These are phyloP conservation scores for Ibidorhyncha struthersii DNA, from an alignment of 2,113 vertebrate species.

Conservation along the genomic window DNA sequence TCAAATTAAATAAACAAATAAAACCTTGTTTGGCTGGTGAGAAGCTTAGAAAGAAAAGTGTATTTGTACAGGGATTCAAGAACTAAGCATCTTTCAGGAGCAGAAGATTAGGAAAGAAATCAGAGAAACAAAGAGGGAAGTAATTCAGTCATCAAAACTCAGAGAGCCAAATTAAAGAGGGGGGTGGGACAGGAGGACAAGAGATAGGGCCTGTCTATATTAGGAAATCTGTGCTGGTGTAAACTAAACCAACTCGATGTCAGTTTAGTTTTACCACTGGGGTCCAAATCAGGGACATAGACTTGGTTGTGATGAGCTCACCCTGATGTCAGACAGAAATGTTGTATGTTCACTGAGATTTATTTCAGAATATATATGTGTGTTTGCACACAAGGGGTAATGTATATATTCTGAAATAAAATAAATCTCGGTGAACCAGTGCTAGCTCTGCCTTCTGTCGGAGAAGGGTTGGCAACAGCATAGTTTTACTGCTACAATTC, in stretches of 20 bases:
- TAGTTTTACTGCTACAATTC: not conserved
- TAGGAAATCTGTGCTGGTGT: constrained; percentile 33
- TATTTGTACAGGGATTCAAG: constrained; percentile 66
- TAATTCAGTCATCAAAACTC: constrained; percentile 47
- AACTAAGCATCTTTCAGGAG: constrained; percentile 60
- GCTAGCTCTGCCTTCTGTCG: not conserved
- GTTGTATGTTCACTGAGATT: rapidly evolving
- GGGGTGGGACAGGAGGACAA: not conserved
- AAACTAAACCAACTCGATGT: constrained; percentile 11
- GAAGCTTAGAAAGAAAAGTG: constrained; percentile 59
- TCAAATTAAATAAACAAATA: constrained; percentile 75
- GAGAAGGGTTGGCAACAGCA: not conserved
- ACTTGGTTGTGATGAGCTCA: not conserved
- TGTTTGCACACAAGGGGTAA: not conserved
- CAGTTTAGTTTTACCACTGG: constrained; percentile 19
- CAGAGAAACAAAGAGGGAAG: constrained; percentile 51
- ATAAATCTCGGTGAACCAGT: not conserved
- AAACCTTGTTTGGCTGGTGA: constrained; percentile 65
- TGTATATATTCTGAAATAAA: not conserved
- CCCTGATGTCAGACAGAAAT: not conserved
- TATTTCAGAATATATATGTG: not conserved
- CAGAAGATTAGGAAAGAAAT: constrained; percentile 66
- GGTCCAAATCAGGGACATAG: not conserved
- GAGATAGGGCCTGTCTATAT: constrained; percentile 36
- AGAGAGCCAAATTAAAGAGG: constrained; percentile 6